Evolutionary conservation across 2,113 vertebrate genomes (phyloP), one percentile per base, ranked within the genome.

Genomic region (Pseudois nayaur): DNA sequence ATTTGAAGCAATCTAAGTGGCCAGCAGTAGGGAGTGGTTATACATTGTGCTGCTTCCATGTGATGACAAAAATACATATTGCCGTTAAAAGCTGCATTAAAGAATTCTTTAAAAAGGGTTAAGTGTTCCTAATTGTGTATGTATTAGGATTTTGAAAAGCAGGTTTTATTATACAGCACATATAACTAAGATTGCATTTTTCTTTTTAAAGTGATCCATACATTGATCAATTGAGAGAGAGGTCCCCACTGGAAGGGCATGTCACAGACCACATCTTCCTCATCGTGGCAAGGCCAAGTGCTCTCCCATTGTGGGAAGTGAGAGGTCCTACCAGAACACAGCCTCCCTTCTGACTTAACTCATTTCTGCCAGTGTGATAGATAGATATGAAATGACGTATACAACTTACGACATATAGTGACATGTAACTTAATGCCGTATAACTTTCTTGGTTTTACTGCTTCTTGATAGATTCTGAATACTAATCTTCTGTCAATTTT

Each of bases 261-360:
- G 43, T 52, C 31, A 12, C 14, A 29, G 50, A 36, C 8, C 6
- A 9, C 3, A 0, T 11, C 33, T 54, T 83, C 6, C 19, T n/a
- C 21, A 13, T 23, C 0, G 2, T 3, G 7, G 23, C 23, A 21
- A 2, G 7, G 17, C 21, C 36, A 6, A 13, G 3, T 12, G 21
- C 13, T 33, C 8, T 27, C 82, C 17, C 17, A 1, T 45, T 29
- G 0, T 7, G 6, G 89, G 10, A 19, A 13, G 4, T 3, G 27
- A 83, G 25, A 27, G 8, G 2, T 45, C 17, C 27, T 29, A 0
- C 19, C 8, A 1, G 25, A 50, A 36, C 52, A 21, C 12, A 43
- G 21, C 31, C 50, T 84, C 9, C 14, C 14, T 33, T 64, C 55
- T 50, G 52, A 54, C 33, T 6, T 48, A 43, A 43, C 45, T 55